These are phyloP conservation scores for Pseudopipra pipra DNA, from an alignment of 2,113 vertebrate genomes.

Conservation along the genomic window DNA sequence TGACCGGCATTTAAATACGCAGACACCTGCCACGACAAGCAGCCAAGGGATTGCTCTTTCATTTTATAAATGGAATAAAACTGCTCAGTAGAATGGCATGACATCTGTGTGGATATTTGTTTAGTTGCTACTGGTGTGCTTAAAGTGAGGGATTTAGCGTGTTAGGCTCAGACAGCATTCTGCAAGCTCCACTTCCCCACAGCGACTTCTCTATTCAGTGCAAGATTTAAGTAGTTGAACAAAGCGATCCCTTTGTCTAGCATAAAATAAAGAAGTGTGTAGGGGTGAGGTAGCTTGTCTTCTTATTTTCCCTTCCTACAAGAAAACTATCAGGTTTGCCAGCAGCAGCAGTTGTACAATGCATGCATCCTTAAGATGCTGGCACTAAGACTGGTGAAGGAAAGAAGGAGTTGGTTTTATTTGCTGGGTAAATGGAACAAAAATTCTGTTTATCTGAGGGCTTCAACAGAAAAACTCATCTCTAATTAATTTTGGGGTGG, in stretches of 20 bases:
- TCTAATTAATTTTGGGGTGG: neutral
- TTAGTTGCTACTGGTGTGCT: slow-evolving; percentile 47
- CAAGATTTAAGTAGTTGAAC: slow-evolving; percentile 32
- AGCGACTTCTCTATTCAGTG: slow-evolving; percentile 12
- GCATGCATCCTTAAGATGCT: neutral
- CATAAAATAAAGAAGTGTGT: neutral
- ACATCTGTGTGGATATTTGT: slow-evolving; percentile 62
- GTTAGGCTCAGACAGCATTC: slow-evolving; percentile 13
- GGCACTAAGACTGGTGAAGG: neutral
- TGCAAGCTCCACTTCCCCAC: slow-evolving; percentile 14
- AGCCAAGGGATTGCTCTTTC: slow-evolving; percentile 48
- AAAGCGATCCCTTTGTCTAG: slow-evolving; percentile 41
- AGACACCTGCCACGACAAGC: slow-evolving; percentile 58
- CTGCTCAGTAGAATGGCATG: slow-evolving; percentile 35
- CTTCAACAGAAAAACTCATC: neutral
- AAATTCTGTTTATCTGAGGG: neutral
- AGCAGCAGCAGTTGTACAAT: neutral
- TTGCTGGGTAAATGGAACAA: neutral
- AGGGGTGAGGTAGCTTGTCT: neutral
- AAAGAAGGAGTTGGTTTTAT: neutral
- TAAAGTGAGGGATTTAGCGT: slow-evolving; percentile 58
- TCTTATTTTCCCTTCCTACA: neutral
- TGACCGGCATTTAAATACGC: slow-evolving; percentile 64
- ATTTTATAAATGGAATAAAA: slow-evolving; percentile 62
- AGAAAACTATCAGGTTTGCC: neutral